These are phyloP conservation scores for Steatocranus sp. DNA, from an alignment of 2,797 vertebrate species.

Conservation along the genomic window DNA sequence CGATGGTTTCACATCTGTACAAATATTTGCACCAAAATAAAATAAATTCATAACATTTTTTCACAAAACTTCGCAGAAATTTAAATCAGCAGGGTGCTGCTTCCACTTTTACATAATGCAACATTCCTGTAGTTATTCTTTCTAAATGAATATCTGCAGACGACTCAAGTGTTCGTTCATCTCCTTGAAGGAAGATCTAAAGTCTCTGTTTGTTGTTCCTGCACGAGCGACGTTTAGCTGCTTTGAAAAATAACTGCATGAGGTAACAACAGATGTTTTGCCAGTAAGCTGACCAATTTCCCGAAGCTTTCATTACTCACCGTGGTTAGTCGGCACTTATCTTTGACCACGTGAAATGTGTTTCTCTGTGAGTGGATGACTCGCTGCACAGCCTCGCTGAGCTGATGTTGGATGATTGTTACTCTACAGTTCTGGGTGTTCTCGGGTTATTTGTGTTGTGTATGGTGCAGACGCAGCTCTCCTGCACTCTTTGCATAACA, in stretches of 20 bases:
- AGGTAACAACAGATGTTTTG: background rate
- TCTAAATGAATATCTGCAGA: background rate
- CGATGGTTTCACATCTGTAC: background rate
- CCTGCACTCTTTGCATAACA: background rate
- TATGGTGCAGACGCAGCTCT: background rate
- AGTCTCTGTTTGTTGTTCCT: background rate
- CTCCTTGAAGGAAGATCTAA: background rate
- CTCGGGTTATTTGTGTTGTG: background rate
- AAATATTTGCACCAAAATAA: background rate
- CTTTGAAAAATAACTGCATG: background rate
- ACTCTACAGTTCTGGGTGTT: background rate
- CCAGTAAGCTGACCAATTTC: background rate
- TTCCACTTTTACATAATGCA: background rate
- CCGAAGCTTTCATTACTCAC: background rate
- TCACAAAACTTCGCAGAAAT: rapidly evolving
- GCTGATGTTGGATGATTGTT: background rate
- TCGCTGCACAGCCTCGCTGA: background rate
- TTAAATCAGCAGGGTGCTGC: background rate
- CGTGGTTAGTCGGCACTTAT: background rate
- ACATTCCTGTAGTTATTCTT: background rate
- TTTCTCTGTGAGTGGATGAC: background rate
- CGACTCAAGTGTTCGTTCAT: background rate
- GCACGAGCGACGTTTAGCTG: background rate
- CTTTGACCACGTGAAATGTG: background rate
- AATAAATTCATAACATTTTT: background rate